Conservation (phyloP, 2,888 invertebrate genomes). For the Melinopterus prodromus region DNA sequence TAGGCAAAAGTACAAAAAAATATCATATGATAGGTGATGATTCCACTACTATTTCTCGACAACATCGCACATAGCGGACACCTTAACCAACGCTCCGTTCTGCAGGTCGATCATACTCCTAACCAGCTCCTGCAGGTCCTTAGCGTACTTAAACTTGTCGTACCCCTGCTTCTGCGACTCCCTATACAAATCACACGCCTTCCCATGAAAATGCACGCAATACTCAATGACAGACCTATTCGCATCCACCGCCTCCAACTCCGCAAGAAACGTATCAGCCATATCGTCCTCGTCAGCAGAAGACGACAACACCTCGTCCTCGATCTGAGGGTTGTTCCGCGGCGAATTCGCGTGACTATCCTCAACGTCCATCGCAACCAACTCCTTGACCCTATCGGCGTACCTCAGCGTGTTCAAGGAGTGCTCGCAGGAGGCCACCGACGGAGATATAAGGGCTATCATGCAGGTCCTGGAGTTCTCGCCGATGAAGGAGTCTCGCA, state of each 20-base stretch:
- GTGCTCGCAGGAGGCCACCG: slow-evolving; percentile 95
- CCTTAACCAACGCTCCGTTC: slow-evolving; percentile 43
- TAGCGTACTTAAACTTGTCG: slow-evolving; percentile 72
- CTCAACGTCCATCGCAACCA: slow-evolving; percentile 65
- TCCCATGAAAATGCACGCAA: slow-evolving; percentile 75
- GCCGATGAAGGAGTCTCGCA: slow-evolving; percentile 97
- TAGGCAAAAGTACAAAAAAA: slow-evolving; percentile 11
- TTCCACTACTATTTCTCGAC: slow-evolving; percentile 31
- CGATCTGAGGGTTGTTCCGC: slow-evolving; percentile 88
- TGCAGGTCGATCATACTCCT: slow-evolving; percentile 56
- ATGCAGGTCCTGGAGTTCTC: slow-evolving; percentile 99
- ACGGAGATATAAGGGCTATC: slow-evolving; percentile 99
- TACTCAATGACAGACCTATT: slow-evolving; percentile 83
- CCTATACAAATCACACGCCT: slow-evolving; percentile 77
- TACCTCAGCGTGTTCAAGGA: slow-evolving; percentile 97
- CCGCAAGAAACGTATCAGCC: slow-evolving; percentile 86
- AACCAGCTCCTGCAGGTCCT: slow-evolving; percentile 54
- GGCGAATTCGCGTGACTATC: slow-evolving; percentile 38
- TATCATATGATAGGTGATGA: not conserved
- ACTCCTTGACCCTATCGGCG: slow-evolving; percentile 96
- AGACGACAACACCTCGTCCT: slow-evolving; percentile 88
- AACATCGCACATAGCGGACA: slow-evolving; percentile 35
- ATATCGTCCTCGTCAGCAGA: slow-evolving; percentile 65
- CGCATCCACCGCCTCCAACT: slow-evolving; percentile 91
- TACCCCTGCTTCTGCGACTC: slow-evolving; percentile 90